Base-by-base conservation (phyloP, 2,888 invertebrate species). In the Danaus chrysippus region DNA sequence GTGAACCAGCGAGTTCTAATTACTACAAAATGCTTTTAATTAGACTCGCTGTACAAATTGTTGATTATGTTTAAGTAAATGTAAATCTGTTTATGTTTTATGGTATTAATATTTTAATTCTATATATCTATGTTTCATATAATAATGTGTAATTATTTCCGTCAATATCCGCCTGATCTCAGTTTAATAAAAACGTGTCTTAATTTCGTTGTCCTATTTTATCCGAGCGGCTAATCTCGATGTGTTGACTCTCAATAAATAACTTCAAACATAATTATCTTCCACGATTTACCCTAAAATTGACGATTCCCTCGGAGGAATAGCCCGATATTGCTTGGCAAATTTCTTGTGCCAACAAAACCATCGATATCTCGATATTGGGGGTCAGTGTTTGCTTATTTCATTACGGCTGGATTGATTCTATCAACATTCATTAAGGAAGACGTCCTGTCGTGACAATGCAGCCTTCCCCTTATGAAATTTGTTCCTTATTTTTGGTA, bases 191-290 rank as follows among this genome's bases (percentile, higher is more conserved):
- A 49, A 49, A 17, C 49, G 49, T 49, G 49, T 10, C 49, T 49
- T 49, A 49, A 49, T 49, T 10, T 49, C 17, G 49, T 49, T 49
- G 49, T 49, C 12, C 15, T 57, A 56, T 57, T 59, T 59, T 44
- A 19, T 55, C 59, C 60, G 65, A 62, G 62, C 71, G 73, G 74
- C 80, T 83, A 84, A 85, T 84, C 84, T 76, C 73, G 71, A 75
- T 79, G 73, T 90, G 86, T 90, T 89, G 86, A 87, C 87, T 85
- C 84, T 80, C 83, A 85, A 89, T 91, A 87, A 88, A 87, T 87
- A 86, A 88, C 89, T 88, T 84, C 89, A 90, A 91, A 91, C 87
- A 91, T 91, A 90, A 91, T 91, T 91, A 91, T 89, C 86, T 82
- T 80, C 81, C 81, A 84, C 85, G 85, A 87, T 87, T 88, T 87